A percentile compares a stretch with the other conserved stretches of the same genome.
Evolutionary conservation across 2,797 vertebrate species (phyloP).

Genomic region (Dromococcyx pavoninus): DNA sequence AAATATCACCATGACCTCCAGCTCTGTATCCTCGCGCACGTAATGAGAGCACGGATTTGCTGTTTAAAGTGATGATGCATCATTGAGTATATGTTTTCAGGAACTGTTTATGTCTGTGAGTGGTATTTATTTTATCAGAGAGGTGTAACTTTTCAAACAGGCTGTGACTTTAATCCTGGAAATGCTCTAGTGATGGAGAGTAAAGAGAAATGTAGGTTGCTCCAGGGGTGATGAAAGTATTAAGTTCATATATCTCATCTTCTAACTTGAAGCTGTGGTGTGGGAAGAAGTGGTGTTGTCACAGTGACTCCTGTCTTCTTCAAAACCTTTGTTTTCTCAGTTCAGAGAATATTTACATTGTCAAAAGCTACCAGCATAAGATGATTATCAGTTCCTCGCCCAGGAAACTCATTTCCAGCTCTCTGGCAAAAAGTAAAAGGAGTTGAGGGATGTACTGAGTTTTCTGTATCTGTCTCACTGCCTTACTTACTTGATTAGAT

Average conservation of each 20-base stretch:
- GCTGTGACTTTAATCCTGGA: not conserved
- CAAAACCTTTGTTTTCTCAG: not conserved
- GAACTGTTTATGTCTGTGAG: not conserved
- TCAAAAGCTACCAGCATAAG: not conserved
- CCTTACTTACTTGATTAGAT: not conserved
- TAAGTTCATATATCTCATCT: not conserved
- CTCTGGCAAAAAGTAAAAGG: not conserved
- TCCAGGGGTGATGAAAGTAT: not conserved
- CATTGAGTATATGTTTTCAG: not conserved
- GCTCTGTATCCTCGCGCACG: accelerated
- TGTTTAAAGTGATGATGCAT: not conserved
- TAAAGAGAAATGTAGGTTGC: not conserved
- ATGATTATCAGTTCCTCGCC: not conserved
- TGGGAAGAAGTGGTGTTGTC: not conserved
- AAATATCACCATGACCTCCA: not conserved
- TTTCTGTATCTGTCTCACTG: not conserved
- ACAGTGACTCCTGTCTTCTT: not conserved
- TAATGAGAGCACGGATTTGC: not conserved
- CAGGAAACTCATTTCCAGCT: not conserved
- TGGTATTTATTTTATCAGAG: not conserved
- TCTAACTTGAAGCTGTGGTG: not conserved
- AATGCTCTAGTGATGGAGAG: not conserved
- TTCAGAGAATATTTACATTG: not conserved
- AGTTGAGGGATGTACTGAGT: not conserved
- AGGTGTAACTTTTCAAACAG: not conserved